Conservation (phyloP, 1,140 invertebrate species). For the Trichonephila clavipes region DNA sequence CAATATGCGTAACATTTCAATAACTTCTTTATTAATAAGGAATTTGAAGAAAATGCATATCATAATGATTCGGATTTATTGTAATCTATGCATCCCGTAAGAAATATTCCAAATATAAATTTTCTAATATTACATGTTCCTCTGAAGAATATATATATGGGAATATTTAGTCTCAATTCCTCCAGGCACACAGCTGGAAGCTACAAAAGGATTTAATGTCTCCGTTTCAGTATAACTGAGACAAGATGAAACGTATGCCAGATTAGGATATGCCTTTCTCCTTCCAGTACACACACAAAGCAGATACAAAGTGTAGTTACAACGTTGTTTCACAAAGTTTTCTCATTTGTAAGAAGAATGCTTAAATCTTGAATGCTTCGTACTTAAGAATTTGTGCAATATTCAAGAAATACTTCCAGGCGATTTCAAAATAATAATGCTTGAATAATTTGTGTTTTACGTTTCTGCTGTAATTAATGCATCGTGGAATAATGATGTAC, state of each 20-base stretch:
- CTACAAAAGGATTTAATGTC: conserved; percentile 9
- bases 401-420: neutral
- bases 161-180: neutral
- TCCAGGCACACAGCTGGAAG: neutral
- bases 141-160: neutral
- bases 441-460: no score
- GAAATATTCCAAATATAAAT: neutral
- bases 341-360: neutral
- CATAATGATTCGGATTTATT: neutral
- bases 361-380: neutral
- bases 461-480: no score
- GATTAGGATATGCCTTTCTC: neutral
- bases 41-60: no score
- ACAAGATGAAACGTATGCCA: neutral
- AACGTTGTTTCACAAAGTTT: neutral
- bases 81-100: no score
- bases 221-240: neutral
- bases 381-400: neutral
- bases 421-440: neutral
- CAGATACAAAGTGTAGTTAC: neutral
- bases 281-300: neutral
- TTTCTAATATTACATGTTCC: neutral
- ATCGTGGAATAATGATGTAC: no score
- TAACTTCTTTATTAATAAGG: no score
- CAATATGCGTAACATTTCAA: no score